Percentiles rank a stretch among this genome's conserved stretches.
phyloP scores from a whole-genome alignment of 2,113 vertebrate species.

The Siniperca knerii region DNA sequence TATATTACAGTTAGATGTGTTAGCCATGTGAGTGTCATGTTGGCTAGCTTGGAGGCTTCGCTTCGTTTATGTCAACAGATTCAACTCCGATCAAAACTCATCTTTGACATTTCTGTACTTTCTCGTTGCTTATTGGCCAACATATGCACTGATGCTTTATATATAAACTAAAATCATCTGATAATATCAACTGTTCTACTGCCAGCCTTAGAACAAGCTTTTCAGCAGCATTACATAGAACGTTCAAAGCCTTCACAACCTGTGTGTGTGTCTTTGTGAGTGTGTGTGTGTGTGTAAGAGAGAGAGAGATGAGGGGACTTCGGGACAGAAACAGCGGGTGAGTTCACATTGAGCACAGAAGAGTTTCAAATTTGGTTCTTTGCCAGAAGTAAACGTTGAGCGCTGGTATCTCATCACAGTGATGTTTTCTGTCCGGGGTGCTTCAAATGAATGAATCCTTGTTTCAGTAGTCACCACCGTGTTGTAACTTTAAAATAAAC shows the following conservation, averaged over 20 bases:
- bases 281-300: background rate
- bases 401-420: conserved; percentile 20
- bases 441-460: background rate
- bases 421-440: conserved; percentile 2
- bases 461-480: background rate
- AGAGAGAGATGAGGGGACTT: background rate
- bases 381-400: conserved; percentile 14
- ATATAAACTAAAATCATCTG: background rate
- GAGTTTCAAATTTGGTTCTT: conserved; percentile 10
- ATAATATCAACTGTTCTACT: background rate
- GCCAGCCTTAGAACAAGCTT: background rate
- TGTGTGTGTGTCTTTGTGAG: background rate
- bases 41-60: no score
- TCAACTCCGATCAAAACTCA: no score
- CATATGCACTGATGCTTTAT: background rate
- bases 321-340: background rate
- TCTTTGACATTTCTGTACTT: no score
- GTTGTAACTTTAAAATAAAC: background rate
- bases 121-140: background rate
- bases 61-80: no score
- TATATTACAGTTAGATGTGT: no score
- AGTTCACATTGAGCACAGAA: conserved; percentile 14
- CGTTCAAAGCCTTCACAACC: no score
- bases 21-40: no score
- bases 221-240: background rate